These are phyloP conservation scores for Nothocercus nigrocapillus DNA, from an alignment of 2,113 vertebrate genomes.

Conservation along the genomic window DNA sequence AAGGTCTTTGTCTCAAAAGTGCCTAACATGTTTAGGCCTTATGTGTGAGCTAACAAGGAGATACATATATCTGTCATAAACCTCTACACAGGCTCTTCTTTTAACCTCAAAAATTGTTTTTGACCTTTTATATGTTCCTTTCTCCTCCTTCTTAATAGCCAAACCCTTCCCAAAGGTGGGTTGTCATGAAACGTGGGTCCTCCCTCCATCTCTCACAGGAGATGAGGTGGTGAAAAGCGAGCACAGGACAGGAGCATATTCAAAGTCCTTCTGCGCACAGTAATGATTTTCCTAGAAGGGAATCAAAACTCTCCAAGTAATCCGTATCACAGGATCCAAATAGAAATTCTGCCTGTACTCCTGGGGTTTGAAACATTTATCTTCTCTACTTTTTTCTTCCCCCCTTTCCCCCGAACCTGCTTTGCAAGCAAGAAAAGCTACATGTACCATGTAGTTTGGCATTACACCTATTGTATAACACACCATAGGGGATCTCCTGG, in stretches of 20 bases:
- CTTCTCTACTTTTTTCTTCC: background rate
- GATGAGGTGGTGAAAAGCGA: background rate
- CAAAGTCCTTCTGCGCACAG: background rate
- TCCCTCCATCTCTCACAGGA: background rate
- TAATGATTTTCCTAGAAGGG: rapidly evolving
- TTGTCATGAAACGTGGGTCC: rapidly evolving
- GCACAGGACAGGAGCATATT: background rate
- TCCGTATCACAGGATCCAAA: background rate
- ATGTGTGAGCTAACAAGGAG: background rate
- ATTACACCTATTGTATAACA: background rate
- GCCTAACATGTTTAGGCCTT: background rate
- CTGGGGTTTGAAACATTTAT: background rate
- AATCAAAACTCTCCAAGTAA: background rate
- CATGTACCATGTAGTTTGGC: background rate
- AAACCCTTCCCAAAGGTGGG: background rate
- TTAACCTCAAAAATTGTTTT: background rate
- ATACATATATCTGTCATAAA: background rate
- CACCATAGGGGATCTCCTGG: background rate
- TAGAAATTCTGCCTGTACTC: background rate
- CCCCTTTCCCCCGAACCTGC: background rate
- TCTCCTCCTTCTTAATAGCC: background rate
- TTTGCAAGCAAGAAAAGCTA: background rate
- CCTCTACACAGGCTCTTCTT: background rate
- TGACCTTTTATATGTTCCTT: background rate
- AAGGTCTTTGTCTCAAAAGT: background rate